Percentiles rank a stretch among this genome's conserved stretches.
phyloP scores from a whole-genome alignment of 2,888 invertebrate species.

The Crocallis elinguaria region DNA sequence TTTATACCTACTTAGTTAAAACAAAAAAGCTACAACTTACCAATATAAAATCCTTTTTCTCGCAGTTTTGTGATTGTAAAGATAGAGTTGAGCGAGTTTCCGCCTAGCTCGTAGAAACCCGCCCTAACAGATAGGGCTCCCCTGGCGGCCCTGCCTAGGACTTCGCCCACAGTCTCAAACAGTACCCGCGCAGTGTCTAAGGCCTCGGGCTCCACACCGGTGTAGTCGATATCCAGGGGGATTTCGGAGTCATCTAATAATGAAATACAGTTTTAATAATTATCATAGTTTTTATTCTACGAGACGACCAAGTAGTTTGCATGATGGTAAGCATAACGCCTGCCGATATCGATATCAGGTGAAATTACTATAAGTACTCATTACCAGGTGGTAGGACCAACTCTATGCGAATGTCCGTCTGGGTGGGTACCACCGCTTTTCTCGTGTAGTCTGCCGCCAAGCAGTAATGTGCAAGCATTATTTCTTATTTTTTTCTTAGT shows the following conservation, averaged over 20 bases:
- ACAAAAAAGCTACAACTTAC: constrained; percentile 68
- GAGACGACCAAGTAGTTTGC: too few species aligned
- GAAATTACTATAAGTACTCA: too few species aligned
- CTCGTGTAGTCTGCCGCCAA: too few species aligned
- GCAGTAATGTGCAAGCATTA: too few species aligned
- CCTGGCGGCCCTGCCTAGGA: constrained; percentile 87
- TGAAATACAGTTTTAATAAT: not conserved
- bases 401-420: too few species aligned
- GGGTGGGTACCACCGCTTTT: too few species aligned
- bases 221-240: constrained; percentile 87
- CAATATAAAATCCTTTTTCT: constrained; percentile 91
- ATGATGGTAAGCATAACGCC: too few species aligned
- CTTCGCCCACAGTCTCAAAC: constrained; percentile 90
- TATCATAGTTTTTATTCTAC: too few species aligned
- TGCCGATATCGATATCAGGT: too few species aligned
- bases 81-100: constrained; percentile 94
- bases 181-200: constrained; percentile 87
- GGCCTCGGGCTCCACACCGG: constrained; percentile 84
- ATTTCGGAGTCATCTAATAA: constrained; percentile 79
- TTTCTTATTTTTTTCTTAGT: too few species aligned
- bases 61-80: constrained; percentile 91
- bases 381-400: too few species aligned
- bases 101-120: constrained; percentile 94
- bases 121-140: constrained; percentile 86
- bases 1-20: too few species aligned